Base-by-base conservation (phyloP, 1,140 invertebrate genomes). In the Solenopsis fugax region DNA sequence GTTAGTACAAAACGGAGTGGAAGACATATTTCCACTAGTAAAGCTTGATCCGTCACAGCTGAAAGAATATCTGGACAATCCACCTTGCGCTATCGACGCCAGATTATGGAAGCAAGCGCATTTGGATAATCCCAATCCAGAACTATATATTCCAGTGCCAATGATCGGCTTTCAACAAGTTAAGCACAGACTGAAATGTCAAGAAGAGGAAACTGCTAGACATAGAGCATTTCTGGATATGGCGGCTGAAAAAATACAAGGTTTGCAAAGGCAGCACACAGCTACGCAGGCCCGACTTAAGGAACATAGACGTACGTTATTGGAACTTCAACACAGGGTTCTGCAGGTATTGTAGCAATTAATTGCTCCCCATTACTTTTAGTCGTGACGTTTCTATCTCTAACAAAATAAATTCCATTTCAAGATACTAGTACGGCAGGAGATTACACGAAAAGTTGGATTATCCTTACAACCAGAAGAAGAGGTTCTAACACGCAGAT, bases 71-170 rank as follows among this genome's bases (percentile, higher is more conserved):
- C 94, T 99, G 58, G 98, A 98, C 84, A 97, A 97, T 93, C 97
- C 98, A 7, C 98, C 98, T 16, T 96, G 97, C 96, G 97, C 97
- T 4, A 97, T 98, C 89, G 97, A 98, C 93, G 96, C 96, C 45
- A 95, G 97, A 82, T 96, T 98, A 78, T 98, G 98, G 98, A 97
- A 97, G 92, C 98, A 99, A 94, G 98, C 98, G 0, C 98, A 98
- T 93, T 93, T 97, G 37, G 98, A 99, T 92, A 99, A 99, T 95
- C 99, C 98, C 0, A 97, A 99, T 95, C 96, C 98, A 10, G 96
- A 97, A 48, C 97, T 97, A 89, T 98, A 98, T 77, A 97, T 99
- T 91, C 98, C 98, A 0, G 97, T 99, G 4, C 98, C 98, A 2
- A 98, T 99, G 94, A 97, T 99, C 87, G 99, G 99, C 0, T 99